A percentile compares a stretch with the other conserved stretches of the same genome.
Evolutionary conservation across 2,113 vertebrate species (phyloP).

Genomic region (Petaurus breviceps): DNA sequence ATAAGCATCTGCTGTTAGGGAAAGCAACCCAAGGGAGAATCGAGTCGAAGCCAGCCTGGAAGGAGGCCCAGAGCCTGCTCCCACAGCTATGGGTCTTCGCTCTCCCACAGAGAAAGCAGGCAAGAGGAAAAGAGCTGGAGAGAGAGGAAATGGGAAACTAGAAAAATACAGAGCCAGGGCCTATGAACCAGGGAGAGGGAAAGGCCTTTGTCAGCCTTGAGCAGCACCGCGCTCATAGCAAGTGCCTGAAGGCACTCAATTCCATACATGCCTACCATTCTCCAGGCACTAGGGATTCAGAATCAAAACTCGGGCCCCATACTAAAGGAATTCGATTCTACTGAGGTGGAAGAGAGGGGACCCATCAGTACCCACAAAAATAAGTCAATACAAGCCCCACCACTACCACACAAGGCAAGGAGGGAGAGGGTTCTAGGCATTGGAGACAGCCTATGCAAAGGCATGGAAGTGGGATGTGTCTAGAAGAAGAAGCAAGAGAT

Average conservation of each 20-base stretch:
- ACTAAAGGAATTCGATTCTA: background rate
- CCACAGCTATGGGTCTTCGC: background rate
- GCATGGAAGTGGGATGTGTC: no score
- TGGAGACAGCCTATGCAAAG: no score
- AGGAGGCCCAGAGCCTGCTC: background rate
- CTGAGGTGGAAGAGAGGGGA: background rate
- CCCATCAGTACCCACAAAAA: background rate
- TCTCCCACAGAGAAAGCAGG: slow-evolving; percentile 18
- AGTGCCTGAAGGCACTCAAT: background rate
- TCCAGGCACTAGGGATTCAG: background rate
- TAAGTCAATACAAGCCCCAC: no score
- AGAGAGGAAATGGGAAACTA: background rate
- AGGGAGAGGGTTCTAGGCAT: no score
- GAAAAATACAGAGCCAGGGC: background rate
- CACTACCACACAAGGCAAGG: no score
- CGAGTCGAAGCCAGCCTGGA: background rate
- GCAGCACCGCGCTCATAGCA: background rate
- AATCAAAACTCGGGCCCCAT: background rate
- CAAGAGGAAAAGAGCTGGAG: background rate
- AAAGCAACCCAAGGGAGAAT: background rate
- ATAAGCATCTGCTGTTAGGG: background rate
- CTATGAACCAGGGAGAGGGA: background rate
- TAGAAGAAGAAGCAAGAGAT: no score
- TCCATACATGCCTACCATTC: background rate
- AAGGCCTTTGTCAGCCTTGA: background rate